Conservation (phyloP, 2,113 vertebrate species). For the human (Homo sapiens) region DNA sequence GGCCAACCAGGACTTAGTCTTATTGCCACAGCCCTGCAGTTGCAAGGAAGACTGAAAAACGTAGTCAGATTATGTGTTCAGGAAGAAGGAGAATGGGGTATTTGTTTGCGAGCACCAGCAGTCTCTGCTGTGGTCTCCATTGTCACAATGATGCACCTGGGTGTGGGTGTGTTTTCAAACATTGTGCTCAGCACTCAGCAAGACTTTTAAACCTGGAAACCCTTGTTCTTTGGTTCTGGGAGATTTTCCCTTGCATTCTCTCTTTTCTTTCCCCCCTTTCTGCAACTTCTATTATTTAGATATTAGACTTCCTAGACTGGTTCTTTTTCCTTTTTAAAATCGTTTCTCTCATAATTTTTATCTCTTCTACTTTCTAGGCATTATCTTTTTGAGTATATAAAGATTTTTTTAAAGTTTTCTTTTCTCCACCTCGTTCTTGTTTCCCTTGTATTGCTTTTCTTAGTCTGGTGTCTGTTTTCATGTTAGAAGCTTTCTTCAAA, state of each 20-base stretch:
- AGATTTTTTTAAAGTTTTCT: background rate
- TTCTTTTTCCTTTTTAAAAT: background rate
- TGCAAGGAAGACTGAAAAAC: background rate
- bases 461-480: background rate
- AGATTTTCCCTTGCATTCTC: background rate
- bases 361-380: background rate
- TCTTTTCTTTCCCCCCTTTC: background rate
- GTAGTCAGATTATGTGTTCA: background rate
- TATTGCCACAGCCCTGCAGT: background rate
- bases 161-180: background rate
- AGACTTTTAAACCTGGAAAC: background rate
- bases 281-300: background rate
- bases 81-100: background rate
- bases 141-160: background rate
- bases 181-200: background rate
- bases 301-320: background rate
- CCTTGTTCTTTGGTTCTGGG: background rate
- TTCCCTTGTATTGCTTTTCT: background rate
- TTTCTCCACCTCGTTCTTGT: background rate
- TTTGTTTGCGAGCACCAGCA: background rate
- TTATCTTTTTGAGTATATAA: background rate
- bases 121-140: background rate
- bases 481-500: background rate
- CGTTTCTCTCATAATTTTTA: background rate
- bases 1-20: background rate